Evolutionary conservation across 2,113 vertebrate species (phyloP), one percentile per base, ranked within the genome.

Genomic region (Pelecanus crispus): DNA sequence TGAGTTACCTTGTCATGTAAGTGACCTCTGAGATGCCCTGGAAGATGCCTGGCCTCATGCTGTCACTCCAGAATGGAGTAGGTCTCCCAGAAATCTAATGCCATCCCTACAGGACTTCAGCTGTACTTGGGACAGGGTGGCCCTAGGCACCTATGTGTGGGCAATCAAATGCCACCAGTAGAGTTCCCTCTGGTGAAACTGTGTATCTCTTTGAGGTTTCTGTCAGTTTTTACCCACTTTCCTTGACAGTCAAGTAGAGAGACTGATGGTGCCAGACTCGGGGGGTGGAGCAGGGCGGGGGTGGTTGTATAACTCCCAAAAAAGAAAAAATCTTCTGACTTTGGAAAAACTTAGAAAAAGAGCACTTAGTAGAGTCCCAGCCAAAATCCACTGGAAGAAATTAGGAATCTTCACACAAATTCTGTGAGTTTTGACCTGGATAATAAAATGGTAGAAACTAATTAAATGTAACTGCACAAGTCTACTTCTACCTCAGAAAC

Each of bases 91-190:
- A 59, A 90, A 45, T 17, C 28, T 44, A 17, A 38, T 19, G 38
- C 6, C 32, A 19, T 50, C 6, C 6, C 3, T 29, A 17, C 12
- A 49, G 10, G 24, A 26, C 20, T 70, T 58, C 24, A 31, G 44
- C 11, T 42, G 5, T 34, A 25, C 28, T 28, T 7, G 10, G 25
- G 3, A 70, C 7, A n/a, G 19, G 6, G 10, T 65, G 6, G 8
- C 2, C 1, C 7, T 29, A 62, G 4, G 8, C 24, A 62, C 8
- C 21, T 63, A 13, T 0, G 1, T 17, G 2, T 32, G 49, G 50
- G 11, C 44, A 63, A 59, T 4, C 4, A 71, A 63, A 63, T 34
- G 10, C 4, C 19, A 62, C 7, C 11, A 38, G 20, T 3, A 45
- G 18, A 72, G n/a, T 49, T 65, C 6, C 6, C 1, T 75, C 28